These are phyloP conservation scores for Odobenus rosmarus DNA, from an alignment of 2,113 vertebrate species.

Conservation along the genomic window DNA sequence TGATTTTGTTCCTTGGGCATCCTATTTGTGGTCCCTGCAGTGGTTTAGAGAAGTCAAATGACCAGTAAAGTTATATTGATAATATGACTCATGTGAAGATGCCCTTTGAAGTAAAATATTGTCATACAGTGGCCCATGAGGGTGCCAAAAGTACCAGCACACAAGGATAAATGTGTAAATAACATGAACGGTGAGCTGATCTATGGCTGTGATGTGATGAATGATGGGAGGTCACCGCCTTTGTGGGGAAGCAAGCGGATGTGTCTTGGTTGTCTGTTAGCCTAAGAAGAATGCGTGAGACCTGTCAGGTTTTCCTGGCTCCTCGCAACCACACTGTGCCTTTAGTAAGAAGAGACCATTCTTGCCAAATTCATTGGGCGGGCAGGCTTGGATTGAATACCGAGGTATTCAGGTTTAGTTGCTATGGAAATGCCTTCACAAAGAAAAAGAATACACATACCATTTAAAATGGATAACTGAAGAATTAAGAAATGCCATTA, in stretches of 20 bases:
- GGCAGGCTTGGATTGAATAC: background rate
- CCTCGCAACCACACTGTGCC: background rate
- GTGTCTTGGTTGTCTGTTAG: background rate
- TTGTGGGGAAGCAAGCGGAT: background rate
- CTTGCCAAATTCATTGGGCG: background rate
- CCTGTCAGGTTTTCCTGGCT: background rate
- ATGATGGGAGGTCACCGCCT: background rate
- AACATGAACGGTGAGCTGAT: background rate
- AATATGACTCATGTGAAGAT: background rate
- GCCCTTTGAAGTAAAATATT: background rate
- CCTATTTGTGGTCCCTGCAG: background rate
- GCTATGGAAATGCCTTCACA: conserved; percentile 54
- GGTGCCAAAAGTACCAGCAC: background rate
- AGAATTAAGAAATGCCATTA: background rate
- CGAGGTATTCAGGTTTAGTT: conserved; percentile 19
- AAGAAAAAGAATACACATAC: background rate
- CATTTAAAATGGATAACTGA: background rate
- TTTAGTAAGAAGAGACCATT: background rate
- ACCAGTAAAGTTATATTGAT: background rate
- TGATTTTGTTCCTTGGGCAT: background rate
- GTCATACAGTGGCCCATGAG: background rate
- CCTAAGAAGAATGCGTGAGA: background rate
- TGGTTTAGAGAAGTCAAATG: background rate
- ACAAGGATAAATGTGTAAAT: too few relatives aligned
- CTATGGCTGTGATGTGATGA: accelerated